These are phyloP conservation scores for Papilio demoleus DNA, from an alignment of 2,888 invertebrate genomes.

Conservation along the genomic window DNA sequence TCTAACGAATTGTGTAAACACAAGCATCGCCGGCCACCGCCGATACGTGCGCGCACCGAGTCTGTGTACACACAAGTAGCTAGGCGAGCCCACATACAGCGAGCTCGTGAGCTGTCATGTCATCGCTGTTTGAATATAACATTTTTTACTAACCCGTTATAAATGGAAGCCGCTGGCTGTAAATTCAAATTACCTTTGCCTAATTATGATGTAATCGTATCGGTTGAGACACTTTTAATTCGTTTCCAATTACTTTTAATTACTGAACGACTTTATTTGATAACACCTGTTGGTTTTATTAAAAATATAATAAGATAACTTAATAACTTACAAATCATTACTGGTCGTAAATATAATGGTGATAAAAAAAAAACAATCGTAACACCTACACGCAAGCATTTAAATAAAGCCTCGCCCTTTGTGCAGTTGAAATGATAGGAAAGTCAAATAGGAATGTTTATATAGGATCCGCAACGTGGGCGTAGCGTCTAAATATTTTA, in stretches of 20 bases:
- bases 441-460: conserved; percentile 51
- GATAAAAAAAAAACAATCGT: conserved; percentile 18
- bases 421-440: conserved; percentile 42
- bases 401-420: conserved; percentile 30
- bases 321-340: conserved; percentile 27
- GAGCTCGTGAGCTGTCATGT: conserved; percentile 59
- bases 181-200: not conserved
- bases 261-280: not conserved
- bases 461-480: conserved; percentile 54
- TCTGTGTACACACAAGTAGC: conserved; percentile 60
- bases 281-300: not conserved
- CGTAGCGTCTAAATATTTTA: conserved; percentile 68
- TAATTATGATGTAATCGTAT: conserved; percentile 20
- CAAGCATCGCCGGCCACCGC: conserved; percentile 61
- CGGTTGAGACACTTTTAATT: conserved; percentile 3
- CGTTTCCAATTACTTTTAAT: conserved; percentile 10
- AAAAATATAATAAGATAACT: conserved; percentile 9
- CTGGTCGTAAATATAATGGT: conserved; percentile 33
- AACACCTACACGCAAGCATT: conserved; percentile 36
- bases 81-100: conserved; percentile 57
- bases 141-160: conserved; percentile 15
- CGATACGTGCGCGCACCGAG: conserved; percentile 58
- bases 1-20: conserved; percentile 81
- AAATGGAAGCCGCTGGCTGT: conserved; percentile 5
- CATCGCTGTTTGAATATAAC: conserved; percentile 55